Evolutionary conservation across 2,888 invertebrate species (phyloP).

Genomic region (Eristalis arbustorum): DNA sequence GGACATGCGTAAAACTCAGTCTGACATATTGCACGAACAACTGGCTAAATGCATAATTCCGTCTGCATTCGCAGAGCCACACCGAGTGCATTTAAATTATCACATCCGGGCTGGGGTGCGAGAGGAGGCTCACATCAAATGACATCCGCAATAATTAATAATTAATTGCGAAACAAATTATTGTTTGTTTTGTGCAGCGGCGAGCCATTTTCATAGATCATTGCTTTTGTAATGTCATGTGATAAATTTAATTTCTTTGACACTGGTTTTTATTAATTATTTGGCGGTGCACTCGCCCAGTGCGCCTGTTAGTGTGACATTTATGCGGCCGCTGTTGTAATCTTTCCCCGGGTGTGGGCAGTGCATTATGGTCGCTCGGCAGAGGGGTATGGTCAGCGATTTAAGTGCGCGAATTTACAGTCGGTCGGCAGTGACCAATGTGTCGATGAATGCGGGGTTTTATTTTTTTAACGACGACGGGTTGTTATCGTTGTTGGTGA

Average conservation of each 20-base stretch:
- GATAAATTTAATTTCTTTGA: slow-evolving; percentile 22
- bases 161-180: slow-evolving; percentile 1
- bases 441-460: too few relatives aligned
- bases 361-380: not conserved
- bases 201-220: slow-evolving; percentile 48
- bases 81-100: not conserved
- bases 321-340: not conserved
- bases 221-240: slow-evolving; percentile 21
- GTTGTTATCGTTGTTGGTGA: too few relatives aligned
- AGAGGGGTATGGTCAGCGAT: too few relatives aligned
- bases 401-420: too few relatives aligned
- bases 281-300: not conserved
- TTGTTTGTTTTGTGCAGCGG: slow-evolving; percentile 49
- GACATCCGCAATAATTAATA: not conserved
- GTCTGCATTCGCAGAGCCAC: not conserved
- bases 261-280: slow-evolving; percentile 21
- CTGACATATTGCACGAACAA: not conserved
- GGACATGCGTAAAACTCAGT: not conserved
- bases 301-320: not conserved
- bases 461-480: too few relatives aligned
- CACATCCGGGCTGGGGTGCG: not conserved
- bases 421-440: too few relatives aligned
- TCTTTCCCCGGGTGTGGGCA: not conserved
- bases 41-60: not conserved
- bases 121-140: not conserved